Evolutionary conservation across 2,797 vertebrate genomes (phyloP).

Genomic region (Borostomias antarcticus): DNA sequence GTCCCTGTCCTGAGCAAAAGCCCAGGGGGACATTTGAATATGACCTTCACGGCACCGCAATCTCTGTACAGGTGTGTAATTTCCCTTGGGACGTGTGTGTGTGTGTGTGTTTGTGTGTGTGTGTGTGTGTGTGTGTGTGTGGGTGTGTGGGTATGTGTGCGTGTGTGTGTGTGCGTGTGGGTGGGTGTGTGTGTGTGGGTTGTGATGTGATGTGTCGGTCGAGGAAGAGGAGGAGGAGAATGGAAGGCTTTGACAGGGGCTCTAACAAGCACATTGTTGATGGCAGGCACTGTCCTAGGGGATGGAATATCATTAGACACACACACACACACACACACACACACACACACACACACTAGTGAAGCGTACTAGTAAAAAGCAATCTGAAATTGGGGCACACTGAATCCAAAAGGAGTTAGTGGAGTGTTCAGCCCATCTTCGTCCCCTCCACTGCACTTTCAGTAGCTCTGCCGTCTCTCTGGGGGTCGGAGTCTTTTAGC

Average conservation of each 20-base stretch:
- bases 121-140: slow-evolving; percentile 10
- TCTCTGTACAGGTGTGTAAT: slow-evolving; percentile 13
- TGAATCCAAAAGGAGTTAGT: slow-evolving; percentile 38
- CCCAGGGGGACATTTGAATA: slow-evolving; percentile 31
- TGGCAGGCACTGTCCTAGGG: neutral
- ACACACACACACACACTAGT: neutral
- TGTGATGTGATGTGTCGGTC: neutral
- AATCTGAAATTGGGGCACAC: neutral
- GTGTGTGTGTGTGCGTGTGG: slow-evolving; percentile 8
- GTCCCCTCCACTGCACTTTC: neutral
- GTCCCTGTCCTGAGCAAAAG: slow-evolving; percentile 23
- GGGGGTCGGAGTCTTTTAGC: slow-evolving; percentile 29
- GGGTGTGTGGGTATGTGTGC: slow-evolving; percentile 12
- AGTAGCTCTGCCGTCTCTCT: slow-evolving; percentile 25
- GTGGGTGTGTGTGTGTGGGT: slow-evolving; percentile 7
- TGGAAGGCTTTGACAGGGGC: neutral
- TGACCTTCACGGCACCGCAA: slow-evolving; percentile 37
- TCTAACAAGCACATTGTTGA: neutral
- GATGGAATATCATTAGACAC: neutral
- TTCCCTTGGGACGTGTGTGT: neutral
- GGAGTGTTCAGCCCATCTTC: slow-evolving; percentile 23
- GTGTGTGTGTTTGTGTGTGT: slow-evolving; percentile 13
- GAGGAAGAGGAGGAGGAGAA: neutral
- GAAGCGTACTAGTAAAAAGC: neutral
- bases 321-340: neutral